phyloP scores from a whole-genome alignment of 2,888 invertebrate genomes.

The Sipunculus nudus region DNA sequence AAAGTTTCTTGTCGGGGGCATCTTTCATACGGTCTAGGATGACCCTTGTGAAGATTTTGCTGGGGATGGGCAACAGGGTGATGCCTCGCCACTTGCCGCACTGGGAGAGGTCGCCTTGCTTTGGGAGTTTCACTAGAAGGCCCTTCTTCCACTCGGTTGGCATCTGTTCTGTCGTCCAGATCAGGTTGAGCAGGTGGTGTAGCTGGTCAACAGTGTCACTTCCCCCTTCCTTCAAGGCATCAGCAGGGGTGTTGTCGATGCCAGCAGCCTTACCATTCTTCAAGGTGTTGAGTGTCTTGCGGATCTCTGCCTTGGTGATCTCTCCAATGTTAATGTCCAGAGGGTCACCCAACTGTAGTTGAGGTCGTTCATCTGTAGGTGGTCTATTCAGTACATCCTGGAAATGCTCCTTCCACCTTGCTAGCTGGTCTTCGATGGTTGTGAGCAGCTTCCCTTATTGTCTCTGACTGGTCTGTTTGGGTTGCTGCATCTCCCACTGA shows the following conservation, averaged over 20 bases:
- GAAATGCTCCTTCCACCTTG: constrained; percentile 13
- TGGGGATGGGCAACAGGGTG: constrained; percentile 23
- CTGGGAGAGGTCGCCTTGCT: constrained; percentile 19
- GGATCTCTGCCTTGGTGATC: neutral
- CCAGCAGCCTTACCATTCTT: constrained; percentile 7
- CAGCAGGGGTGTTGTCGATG: neutral
- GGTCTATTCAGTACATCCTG: constrained; percentile 1
- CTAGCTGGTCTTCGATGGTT: neutral
- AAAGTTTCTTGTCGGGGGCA: constrained; percentile 6
- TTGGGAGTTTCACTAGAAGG: constrained; percentile 7
- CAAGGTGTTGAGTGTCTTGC: neutral
- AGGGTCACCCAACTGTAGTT: neutral
- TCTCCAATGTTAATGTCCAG: constrained; percentile 3
- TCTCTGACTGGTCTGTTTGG: constrained; percentile 1
- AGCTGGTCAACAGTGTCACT: neutral
- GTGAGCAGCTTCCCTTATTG: constrained; percentile 1
- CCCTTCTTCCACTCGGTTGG: constrained; percentile 10
- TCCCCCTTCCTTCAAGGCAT: neutral
- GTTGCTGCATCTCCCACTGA: neutral
- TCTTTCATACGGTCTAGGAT: constrained; percentile 14
- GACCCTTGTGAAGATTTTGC: constrained; percentile 21
- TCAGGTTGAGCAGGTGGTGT: neutral
- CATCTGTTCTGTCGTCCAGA: constrained; percentile 1
- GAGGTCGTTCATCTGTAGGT: neutral
- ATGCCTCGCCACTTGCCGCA: constrained; percentile 31